Conservation (phyloP, 2,113 vertebrate genomes). For the Prolemur simus region DNA sequence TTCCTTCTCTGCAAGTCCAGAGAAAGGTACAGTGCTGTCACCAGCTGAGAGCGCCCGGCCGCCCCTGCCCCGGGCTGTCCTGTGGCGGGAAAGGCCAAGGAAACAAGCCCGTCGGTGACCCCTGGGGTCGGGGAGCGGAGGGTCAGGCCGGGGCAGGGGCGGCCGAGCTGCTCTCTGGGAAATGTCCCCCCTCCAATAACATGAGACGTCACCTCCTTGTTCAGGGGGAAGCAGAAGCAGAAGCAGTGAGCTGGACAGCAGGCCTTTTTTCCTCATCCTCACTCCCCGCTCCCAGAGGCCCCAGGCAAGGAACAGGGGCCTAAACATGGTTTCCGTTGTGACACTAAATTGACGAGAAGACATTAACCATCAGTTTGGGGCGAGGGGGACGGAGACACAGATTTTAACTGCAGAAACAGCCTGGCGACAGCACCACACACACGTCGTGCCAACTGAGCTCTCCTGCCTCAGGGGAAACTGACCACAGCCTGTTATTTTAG, state of each 20-base stretch:
- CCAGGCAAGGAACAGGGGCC: not conserved
- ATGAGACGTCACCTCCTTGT: not conserved
- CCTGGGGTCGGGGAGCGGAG: no score
- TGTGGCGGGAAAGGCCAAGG: not conserved
- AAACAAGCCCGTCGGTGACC: not conserved
- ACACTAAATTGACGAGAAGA: not conserved
- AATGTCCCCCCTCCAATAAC: rapidly evolving
- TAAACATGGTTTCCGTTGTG: not conserved
- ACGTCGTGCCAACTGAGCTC: rapidly evolving
- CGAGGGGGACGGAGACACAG: not conserved
- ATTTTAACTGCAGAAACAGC: not conserved
- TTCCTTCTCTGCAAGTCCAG: not conserved
- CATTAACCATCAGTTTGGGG: not conserved
- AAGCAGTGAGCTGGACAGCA: not conserved
- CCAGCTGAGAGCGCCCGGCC: not conserved
- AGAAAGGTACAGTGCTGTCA: not conserved
- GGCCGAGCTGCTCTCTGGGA: not conserved
- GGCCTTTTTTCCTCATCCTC: not conserved
- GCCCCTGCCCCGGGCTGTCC: not conserved
- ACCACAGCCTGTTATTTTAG: not conserved
- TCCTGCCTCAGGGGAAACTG: not conserved
- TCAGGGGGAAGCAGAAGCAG: not conserved
- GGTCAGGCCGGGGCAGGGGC: not conserved
- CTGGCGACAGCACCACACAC: not conserved
- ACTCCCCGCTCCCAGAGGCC: not conserved